Percentiles rank a stretch among this genome's conserved stretches.
Conservation (phyloP, 2,113 vertebrate species). For the Tylochromis polylepis region DNA sequence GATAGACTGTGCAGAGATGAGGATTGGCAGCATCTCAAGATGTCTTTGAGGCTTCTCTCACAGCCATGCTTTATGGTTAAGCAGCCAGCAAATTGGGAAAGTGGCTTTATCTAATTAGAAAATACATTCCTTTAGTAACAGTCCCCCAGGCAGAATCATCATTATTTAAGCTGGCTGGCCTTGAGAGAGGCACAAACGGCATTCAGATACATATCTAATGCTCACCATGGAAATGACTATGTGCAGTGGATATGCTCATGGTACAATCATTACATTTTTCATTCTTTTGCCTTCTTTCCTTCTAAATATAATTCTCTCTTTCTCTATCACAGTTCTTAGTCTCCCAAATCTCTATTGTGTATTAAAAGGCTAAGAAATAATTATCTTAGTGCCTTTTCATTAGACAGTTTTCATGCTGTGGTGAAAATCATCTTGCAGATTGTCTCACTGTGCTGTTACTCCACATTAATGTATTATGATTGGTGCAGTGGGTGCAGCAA, state of each 20-base stretch:
- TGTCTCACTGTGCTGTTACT: slow-evolving; percentile 25
- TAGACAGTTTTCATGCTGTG: slow-evolving; percentile 47
- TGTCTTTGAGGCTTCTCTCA: slow-evolving; percentile 60
- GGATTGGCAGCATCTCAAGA: slow-evolving; percentile 65
- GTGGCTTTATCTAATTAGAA: slow-evolving; percentile 77
- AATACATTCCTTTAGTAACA: slow-evolving; percentile 70
- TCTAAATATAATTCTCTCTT: slow-evolving; percentile 23
- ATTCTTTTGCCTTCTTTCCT: slow-evolving; percentile 5
- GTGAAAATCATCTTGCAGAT: slow-evolving; percentile 37
- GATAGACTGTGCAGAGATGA: slow-evolving; percentile 34
- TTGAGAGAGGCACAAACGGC: slow-evolving; percentile 60
- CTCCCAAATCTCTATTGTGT: slow-evolving; percentile 35
- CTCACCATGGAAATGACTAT: slow-evolving; percentile 50
- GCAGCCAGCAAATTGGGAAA: slow-evolving; percentile 76
- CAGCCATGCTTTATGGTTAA: slow-evolving; percentile 71
- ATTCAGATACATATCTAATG: slow-evolving; percentile 70
- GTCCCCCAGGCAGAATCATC: slow-evolving; percentile 70
- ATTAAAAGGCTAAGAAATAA: slow-evolving; percentile 51
- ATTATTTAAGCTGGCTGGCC: slow-evolving; percentile 73
- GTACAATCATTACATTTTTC: slow-evolving; percentile 39
- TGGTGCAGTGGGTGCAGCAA: slow-evolving; percentile 17
- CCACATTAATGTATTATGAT: slow-evolving; percentile 19
- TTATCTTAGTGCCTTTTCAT: slow-evolving; percentile 50
- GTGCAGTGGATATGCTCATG: slow-evolving; percentile 44
- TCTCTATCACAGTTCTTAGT: slow-evolving; percentile 13